Evolutionary conservation across 1,140 invertebrate genomes (phyloP).

Genomic region (Penaeus vannamei): DNA sequence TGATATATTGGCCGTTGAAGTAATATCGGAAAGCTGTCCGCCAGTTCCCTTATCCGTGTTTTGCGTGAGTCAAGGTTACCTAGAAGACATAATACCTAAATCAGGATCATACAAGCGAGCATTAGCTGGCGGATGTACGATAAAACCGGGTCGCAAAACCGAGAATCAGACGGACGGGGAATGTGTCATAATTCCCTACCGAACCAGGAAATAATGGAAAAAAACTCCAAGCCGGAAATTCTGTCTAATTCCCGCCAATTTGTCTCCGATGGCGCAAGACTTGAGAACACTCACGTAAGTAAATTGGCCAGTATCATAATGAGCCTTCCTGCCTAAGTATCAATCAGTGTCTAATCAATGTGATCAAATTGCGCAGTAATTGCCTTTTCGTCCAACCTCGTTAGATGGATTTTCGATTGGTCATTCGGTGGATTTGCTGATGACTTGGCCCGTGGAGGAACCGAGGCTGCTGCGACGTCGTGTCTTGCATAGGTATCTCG

Average conservation of each 20-base stretch:
- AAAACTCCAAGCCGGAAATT: slow-evolving; percentile 31
- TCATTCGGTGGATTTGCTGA: too few species aligned
- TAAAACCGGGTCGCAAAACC: slow-evolving; percentile 33
- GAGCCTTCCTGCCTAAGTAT: slow-evolving; percentile 49
- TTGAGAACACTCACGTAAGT: slow-evolving; percentile 51
- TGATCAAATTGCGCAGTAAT: slow-evolving; percentile 58
- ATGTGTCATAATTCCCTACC: slow-evolving; percentile 41
- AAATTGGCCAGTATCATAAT: slow-evolving; percentile 50
- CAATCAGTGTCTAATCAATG: slow-evolving; percentile 59
- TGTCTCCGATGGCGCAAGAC: slow-evolving; percentile 48
- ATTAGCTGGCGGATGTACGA: slow-evolving; percentile 20
- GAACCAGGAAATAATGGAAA: slow-evolving; percentile 31
- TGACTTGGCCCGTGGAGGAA: too few species aligned
- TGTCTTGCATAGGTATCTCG: background rate
- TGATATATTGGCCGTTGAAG: too few species aligned
- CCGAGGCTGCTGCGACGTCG: too few species aligned
- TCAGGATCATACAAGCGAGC: background rate
- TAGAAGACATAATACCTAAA: too few species aligned
- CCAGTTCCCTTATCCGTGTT: too few species aligned
- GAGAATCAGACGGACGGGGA: slow-evolving; percentile 39
- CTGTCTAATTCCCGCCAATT: slow-evolving; percentile 40
- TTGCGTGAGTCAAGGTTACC: too few species aligned
- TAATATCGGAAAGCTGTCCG: too few species aligned
- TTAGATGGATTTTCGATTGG: background rate
- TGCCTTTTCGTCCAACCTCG: slow-evolving; percentile 35